These are phyloP conservation scores for Ornithoptera priamus DNA, from an alignment of 2,888 invertebrate genomes.

Conservation along the genomic window DNA sequence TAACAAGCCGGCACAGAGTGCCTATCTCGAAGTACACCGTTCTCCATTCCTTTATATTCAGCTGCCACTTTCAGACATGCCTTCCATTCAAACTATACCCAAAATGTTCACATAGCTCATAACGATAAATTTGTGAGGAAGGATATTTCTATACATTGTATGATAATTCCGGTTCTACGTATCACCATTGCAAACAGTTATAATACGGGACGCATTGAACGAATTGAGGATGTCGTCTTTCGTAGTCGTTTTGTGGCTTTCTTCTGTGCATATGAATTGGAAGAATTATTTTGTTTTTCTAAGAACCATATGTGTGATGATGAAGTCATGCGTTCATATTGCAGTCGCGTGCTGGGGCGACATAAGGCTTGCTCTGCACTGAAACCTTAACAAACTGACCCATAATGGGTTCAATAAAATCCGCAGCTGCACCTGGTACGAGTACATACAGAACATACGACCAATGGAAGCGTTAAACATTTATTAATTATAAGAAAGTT, in stretches of 20 bases:
- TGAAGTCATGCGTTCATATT: constrained; percentile 45
- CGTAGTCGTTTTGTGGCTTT: constrained; percentile 20
- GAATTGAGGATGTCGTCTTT: constrained; percentile 11
- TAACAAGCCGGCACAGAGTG: constrained; percentile 73
- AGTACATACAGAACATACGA: constrained; percentile 15
- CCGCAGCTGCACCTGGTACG: constrained; percentile 19
- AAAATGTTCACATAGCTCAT: constrained; percentile 61
- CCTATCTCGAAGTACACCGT: constrained; percentile 68
- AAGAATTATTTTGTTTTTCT: background rate
- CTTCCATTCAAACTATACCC: constrained; percentile 65
- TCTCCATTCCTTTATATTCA: constrained; percentile 70
- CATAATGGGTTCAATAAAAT: constrained; percentile 20
- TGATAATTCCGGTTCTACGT: constrained; percentile 27
- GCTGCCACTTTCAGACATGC: constrained; percentile 72
- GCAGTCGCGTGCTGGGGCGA: constrained; percentile 65
- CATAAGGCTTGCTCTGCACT: constrained; percentile 49
- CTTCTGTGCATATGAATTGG: constrained; percentile 20
- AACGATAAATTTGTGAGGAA: constrained; percentile 55
- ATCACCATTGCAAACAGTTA: constrained; percentile 9
- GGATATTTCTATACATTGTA: constrained; percentile 37
- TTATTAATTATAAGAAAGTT: constrained; percentile 3
- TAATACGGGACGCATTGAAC: constrained; percentile 6
- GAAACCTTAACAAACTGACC: constrained; percentile 35
- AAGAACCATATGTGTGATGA: constrained; percentile 42
- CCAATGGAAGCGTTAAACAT: constrained; percentile 4